Base-by-base conservation (phyloP, 2,888 invertebrate species). In the Napeogenes inachia region DNA sequence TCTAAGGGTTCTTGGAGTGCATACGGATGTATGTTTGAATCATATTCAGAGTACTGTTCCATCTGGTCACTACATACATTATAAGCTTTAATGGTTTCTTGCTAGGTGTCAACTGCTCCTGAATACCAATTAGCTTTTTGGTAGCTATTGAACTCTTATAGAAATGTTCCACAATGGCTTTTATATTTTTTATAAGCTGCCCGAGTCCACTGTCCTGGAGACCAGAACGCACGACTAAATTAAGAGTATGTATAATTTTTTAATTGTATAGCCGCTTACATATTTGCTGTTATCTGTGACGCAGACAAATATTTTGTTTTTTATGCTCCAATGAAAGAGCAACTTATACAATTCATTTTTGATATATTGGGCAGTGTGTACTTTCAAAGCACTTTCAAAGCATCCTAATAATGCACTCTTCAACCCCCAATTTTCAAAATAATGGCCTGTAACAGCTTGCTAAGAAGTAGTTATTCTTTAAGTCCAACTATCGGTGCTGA, bases 261-360 rank as follows among this genome's bases (percentile, higher is more conserved):
- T 47, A 72, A 69, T 57, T 68, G 68, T 69, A 73, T 67, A 66
- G 72, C 72, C 45, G 72, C 72, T 46, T 70, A 71, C 70, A 71
- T 70, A 45, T 73, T 74, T 21, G 70, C 71, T 69, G 73, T 73
- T 74, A 68, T 73, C 71, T 61, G 66, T 73, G 61, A 70, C 67
- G 63, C 68, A 69, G 60, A 68, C 65, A 69, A 65, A 65, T 64
- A 70, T 66, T 65, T 72, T 70, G 67, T 70, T 64, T 61, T 67
- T 57, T 62, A 70, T 68, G 57, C 46, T 61, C 69, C 64, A 70
- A 60, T 69, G 55, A 50, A 8, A 59, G 61, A 67, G 60, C 62
- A 63, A 69, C 53, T 50, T 69, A 59, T 68, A 10, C 60, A 69
- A 30, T 53, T 61, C 53, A 57, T 56, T 56, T 61, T 61, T 57